These are phyloP conservation scores for Rhinogobio ventralis DNA, from an alignment of 2,797 vertebrate genomes.

Conservation along the genomic window DNA sequence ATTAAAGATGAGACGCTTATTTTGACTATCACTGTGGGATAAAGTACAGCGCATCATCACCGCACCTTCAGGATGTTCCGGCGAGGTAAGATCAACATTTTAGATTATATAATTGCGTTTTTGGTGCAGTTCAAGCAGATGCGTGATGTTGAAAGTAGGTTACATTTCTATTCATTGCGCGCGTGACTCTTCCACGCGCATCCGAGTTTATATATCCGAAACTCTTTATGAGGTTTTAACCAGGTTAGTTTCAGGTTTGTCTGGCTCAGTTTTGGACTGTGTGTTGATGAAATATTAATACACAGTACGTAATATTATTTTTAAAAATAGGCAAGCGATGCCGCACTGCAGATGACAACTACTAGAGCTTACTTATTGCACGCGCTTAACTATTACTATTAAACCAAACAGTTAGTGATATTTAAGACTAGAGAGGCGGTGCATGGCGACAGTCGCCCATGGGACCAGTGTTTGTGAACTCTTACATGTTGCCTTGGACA, in stretches of 20 bases:
- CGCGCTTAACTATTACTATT: slow-evolving; percentile 5
- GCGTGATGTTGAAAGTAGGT: slow-evolving; percentile 27
- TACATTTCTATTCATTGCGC: slow-evolving; percentile 7
- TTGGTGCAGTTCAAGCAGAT: background rate
- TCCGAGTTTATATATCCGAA: background rate
- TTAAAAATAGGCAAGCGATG: slow-evolving; percentile 60
- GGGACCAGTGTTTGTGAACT: slow-evolving; percentile 38
- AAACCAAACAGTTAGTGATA: background rate
- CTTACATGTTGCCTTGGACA: background rate
- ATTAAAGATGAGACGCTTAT: slow-evolving; percentile 42
- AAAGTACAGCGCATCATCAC: slow-evolving; percentile 34
- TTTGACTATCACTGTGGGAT: slow-evolving; percentile 37
- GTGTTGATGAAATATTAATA: slow-evolving; percentile 59
- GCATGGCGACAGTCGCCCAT: background rate
- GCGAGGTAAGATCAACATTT: slow-evolving; percentile 53
- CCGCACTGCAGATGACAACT: slow-evolving; percentile 53
- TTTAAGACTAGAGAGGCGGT: slow-evolving; percentile 1
- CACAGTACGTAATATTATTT: slow-evolving; percentile 56
- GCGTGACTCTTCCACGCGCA: slow-evolving; percentile 10
- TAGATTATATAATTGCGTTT: slow-evolving; percentile 15
- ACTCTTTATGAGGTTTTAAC: slow-evolving; percentile 20
- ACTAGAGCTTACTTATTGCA: slow-evolving; percentile 3
- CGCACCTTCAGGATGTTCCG: slow-evolving; percentile 59
- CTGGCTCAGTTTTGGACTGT: slow-evolving; percentile 3
- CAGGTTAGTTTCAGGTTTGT: background rate